Conservation (phyloP, 2,797 vertebrate species). For the Alcedo quadribrachys region DNA sequence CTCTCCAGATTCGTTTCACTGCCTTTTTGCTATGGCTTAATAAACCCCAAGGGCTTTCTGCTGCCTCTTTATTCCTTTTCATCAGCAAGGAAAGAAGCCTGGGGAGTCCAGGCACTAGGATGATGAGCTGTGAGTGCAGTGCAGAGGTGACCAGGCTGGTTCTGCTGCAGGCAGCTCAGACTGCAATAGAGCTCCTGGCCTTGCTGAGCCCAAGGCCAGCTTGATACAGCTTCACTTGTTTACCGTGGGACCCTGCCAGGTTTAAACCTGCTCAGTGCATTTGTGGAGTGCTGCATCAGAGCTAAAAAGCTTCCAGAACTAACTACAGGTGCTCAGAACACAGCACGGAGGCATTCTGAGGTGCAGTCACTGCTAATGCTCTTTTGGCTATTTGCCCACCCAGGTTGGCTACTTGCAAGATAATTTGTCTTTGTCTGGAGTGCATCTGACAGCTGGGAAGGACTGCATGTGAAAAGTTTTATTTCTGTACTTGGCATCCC, state of each 20-base stretch:
- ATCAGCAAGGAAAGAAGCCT: background rate
- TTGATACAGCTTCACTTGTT: background rate
- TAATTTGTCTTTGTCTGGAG: background rate
- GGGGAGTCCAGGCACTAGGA: too few relatives aligned
- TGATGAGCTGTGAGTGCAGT: fast-evolving
- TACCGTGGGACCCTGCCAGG: background rate
- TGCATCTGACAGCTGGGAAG: background rate
- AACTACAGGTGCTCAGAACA: background rate
- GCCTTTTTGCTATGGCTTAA: background rate
- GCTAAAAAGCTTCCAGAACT: background rate
- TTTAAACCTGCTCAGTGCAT: fast-evolving
- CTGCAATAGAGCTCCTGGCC: fast-evolving
- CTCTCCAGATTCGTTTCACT: background rate
- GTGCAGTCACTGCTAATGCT: background rate
- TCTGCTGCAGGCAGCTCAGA: background rate
- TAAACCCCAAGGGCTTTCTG: fast-evolving
- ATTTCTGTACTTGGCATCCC: background rate
- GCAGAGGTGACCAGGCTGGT: background rate
- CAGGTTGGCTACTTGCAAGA: background rate
- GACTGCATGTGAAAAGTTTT: background rate
- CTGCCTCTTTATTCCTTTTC: fast-evolving
- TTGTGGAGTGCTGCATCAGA: background rate
- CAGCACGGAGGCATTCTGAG: background rate
- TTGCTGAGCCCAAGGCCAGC: fast-evolving
- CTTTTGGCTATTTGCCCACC: background rate